Percentiles rank a stretch among this genome's conserved stretches.
Conservation (phyloP, 2,113 vertebrate species). For the Semnornis frantzii region DNA sequence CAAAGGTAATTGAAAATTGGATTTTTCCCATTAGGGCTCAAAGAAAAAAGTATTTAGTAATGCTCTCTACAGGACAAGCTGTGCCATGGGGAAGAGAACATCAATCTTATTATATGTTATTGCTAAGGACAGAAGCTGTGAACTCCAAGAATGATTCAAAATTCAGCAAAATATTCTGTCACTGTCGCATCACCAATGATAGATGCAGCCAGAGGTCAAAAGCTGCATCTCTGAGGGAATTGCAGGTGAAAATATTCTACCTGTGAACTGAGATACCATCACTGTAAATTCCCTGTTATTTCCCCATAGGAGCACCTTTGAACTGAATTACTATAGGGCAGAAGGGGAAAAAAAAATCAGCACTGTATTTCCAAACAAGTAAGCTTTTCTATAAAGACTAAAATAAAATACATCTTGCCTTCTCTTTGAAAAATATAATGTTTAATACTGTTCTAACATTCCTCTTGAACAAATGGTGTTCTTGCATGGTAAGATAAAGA, state of each 20-base stretch:
- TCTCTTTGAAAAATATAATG: not conserved
- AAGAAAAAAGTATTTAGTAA: slow-evolving; percentile 7
- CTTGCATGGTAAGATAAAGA: rapidly evolving
- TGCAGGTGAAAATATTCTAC: slow-evolving; percentile 71
- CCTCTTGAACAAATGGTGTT: not conserved
- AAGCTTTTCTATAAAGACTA: not conserved
- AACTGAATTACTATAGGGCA: slow-evolving; percentile 36
- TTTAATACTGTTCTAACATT: not conserved
- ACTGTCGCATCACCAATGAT: slow-evolving; percentile 81
- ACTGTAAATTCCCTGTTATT: slow-evolving; percentile 48
- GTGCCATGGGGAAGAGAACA: not conserved
- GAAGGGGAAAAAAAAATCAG: not conserved
- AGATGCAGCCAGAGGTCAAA: slow-evolving; percentile 83
- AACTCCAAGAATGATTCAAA: slow-evolving; percentile 68
- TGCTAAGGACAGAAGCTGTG: slow-evolving; percentile 69
- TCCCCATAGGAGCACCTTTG: slow-evolving; percentile 38
- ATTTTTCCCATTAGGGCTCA: not conserved
- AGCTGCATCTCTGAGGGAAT: slow-evolving; percentile 78
- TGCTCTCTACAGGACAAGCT: slow-evolving; percentile 4
- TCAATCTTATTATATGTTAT: slow-evolving; percentile 42
- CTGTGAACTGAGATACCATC: slow-evolving; percentile 43
- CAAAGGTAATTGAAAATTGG: not conserved
- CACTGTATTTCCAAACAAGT: not conserved
- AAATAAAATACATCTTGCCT: not conserved
- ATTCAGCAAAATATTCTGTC: slow-evolving; percentile 77